A percentile compares a stretch with the other conserved stretches of the same genome.
phyloP scores from a whole-genome alignment of 1,140 invertebrate species.

The Anastatus disparis region DNA sequence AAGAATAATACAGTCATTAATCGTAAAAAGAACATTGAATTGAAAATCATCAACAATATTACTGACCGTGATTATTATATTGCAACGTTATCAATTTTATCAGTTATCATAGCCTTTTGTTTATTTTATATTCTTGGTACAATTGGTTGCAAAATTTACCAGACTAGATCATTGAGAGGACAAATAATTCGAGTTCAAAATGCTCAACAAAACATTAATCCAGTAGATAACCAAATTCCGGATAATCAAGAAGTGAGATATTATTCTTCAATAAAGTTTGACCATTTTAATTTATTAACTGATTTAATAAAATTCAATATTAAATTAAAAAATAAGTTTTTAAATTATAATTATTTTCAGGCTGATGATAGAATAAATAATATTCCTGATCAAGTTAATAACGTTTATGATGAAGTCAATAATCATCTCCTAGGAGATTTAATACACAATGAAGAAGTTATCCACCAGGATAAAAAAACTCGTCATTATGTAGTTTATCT shows the following conservation, averaged over 20 bases:
- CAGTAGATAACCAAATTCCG: conserved; percentile 1
- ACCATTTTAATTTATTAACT: no score
- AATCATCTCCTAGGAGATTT: conserved; percentile 77
- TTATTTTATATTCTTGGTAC: conserved; percentile 67
- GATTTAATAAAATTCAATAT: no score
- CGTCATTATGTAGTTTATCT: conserved; percentile 84
- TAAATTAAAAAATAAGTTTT: no score
- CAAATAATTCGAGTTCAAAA: conserved; percentile 50
- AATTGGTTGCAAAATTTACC: conserved; percentile 64
- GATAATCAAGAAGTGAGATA: conserved; percentile 30
- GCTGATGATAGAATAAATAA: neutral
- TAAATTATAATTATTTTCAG: conserved; percentile 15
- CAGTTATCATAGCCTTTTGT: conserved; percentile 72
- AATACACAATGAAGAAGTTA: conserved; percentile 74
- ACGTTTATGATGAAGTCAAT: conserved; percentile 74
- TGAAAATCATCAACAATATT: conserved; percentile 71
- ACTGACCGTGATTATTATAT: conserved; percentile 72
- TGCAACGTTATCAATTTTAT: conserved; percentile 69
- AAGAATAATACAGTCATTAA: conserved; percentile 43
- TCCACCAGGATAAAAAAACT: conserved; percentile 76
- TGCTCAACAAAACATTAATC: conserved; percentile 51
- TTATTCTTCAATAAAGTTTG: neutral
- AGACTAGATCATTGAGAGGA: conserved; percentile 58
- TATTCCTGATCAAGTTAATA: conserved; percentile 43
- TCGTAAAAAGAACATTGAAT: conserved; percentile 67